These are phyloP conservation scores for Scrobipalpa costella DNA, from an alignment of 2,888 invertebrate species.

Conservation along the genomic window DNA sequence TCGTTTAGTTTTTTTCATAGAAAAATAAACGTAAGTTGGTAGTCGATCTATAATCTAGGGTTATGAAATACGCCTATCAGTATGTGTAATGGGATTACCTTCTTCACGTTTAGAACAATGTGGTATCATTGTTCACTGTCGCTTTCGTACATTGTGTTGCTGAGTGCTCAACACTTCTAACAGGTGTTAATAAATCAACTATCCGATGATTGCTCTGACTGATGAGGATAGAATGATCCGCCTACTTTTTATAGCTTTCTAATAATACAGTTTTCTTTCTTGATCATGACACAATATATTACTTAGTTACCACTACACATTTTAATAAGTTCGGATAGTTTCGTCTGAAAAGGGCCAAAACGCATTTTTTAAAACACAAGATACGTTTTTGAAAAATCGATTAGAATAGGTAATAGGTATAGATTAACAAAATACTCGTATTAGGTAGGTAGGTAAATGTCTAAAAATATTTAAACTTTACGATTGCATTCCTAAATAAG, in stretches of 20 bases:
- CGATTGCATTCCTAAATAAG: too few species aligned
- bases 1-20: not conserved
- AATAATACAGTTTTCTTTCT: too few species aligned
- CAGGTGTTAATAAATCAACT: not conserved
- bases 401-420: too few species aligned
- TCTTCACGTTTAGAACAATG: conserved; percentile 31
- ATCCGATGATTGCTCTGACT: conserved; percentile 12
- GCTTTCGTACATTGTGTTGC: conserved; percentile 46
- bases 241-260: conserved; percentile 10
- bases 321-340: too few species aligned
- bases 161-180: conserved; percentile 4
- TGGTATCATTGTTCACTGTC: conserved; percentile 40
- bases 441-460: too few species aligned
- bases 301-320: too few species aligned
- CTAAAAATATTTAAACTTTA: too few species aligned
- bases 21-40: not conserved
- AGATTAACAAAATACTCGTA: too few species aligned
- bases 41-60: conserved; percentile 3
- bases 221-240: conserved; percentile 14
- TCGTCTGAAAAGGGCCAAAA: too few species aligned
- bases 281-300: too few species aligned
- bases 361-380: too few species aligned
- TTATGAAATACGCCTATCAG: not conserved
- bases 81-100: conserved; percentile 10
- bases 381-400: too few species aligned